phyloP scores from a whole-genome alignment of 1,140 invertebrate species.

The Camponotus vicinus region DNA sequence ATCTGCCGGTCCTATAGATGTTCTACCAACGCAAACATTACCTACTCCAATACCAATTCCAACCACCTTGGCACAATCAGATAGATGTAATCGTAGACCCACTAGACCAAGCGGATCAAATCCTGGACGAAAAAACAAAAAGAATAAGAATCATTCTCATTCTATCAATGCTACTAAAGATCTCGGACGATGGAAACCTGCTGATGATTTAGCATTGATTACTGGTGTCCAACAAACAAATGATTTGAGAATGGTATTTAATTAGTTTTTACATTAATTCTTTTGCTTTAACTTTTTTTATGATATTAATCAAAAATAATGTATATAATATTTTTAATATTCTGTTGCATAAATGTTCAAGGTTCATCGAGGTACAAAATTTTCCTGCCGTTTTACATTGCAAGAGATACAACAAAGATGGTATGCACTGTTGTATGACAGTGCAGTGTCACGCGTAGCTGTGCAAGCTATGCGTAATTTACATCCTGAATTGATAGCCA shows the following conservation, averaged over 20 bases:
- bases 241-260: conserved; percentile 83
- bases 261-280: background rate
- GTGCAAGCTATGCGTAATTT: conserved; percentile 97
- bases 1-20: conserved; percentile 82
- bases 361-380: conserved; percentile 97
- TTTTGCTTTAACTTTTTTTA: background rate
- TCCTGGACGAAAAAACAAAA: conserved; percentile 83
- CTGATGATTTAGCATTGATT: conserved; percentile 97
- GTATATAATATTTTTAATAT: conserved; percentile 23
- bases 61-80: conserved; percentile 78
- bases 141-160: conserved; percentile 84
- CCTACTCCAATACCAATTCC: conserved; percentile 83
- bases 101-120: conserved; percentile 80
- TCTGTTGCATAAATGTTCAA: conserved; percentile 83
- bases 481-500: conserved; percentile 95
- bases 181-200: conserved; percentile 98
- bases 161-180: conserved; percentile 90
- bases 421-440: conserved; percentile 98
- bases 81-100: conserved; percentile 80
- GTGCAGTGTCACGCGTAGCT: conserved; percentile 94
- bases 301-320: background rate
- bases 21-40: conserved; percentile 82
- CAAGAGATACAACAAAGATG: conserved; percentile 98
- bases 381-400: conserved; percentile 97
- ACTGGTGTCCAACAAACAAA: conserved; percentile 96